A percentile compares a stretch with the other conserved stretches of the same genome.
These are phyloP conservation scores for Spheniscus mendiculus DNA, from an alignment of 2,113 vertebrate species.

Conservation along the genomic window DNA sequence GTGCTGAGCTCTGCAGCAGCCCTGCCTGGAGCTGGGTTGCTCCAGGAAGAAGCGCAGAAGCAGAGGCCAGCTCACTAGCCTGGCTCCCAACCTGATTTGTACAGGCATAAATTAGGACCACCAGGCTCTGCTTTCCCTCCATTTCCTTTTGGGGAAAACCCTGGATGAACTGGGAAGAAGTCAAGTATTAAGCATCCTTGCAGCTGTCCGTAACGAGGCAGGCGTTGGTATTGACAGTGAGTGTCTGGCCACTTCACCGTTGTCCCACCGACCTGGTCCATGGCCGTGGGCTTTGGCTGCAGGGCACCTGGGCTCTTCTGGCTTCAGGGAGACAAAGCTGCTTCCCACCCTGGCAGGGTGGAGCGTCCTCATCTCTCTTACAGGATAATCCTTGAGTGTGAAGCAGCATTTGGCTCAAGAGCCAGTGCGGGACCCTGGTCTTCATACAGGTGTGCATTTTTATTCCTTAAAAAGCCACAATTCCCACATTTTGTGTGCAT, in stretches of 20 bases:
- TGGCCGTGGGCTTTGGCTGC: background rate
- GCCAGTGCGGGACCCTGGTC: background rate
- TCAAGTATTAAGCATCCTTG: background rate
- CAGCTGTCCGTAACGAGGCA: background rate
- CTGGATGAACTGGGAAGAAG: background rate
- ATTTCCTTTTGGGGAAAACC: background rate
- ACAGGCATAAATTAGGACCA: background rate
- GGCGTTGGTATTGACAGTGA: background rate
- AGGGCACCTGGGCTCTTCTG: background rate
- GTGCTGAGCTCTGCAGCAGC: background rate
- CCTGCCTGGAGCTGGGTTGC: background rate
- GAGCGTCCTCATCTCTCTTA: background rate
- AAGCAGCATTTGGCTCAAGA: background rate
- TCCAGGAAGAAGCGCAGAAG: rapidly evolving
- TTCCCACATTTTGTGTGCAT: rapidly evolving
- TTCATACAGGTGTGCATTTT: background rate
- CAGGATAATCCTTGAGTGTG: background rate
- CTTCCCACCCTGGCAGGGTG: background rate
- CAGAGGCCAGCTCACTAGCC: background rate
- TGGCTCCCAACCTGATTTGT: background rate
- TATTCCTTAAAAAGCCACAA: background rate
- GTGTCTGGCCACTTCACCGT: rapidly evolving
- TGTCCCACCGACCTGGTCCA: rapidly evolving
- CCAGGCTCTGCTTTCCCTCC: background rate
- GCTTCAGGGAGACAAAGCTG: background rate